phyloP scores from a whole-genome alignment of 1,140 invertebrate genomes.

The Drosophila truncata region DNA sequence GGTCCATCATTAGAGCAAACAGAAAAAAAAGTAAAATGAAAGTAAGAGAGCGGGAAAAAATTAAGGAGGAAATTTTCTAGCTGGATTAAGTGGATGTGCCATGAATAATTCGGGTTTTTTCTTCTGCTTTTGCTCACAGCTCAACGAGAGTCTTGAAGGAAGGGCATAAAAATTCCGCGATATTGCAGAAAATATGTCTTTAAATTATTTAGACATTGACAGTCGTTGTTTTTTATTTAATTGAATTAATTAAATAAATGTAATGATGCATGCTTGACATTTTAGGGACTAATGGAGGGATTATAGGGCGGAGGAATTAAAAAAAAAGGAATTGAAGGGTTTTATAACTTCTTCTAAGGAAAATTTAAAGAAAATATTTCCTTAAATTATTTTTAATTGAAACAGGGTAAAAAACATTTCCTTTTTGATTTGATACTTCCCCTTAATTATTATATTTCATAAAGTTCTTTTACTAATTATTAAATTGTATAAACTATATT shows the following conservation, averaged over 20 bases:
- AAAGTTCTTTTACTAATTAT: neutral
- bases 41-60: neutral
- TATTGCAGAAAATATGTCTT: slow-evolving; percentile 6
- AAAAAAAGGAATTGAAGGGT: too few relatives aligned
- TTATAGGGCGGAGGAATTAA: neutral
- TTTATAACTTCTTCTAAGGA: neutral
- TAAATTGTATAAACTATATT: neutral
- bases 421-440: neutral
- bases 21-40: neutral
- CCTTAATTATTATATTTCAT: neutral
- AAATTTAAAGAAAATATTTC: too few relatives aligned
- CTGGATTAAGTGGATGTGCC: slow-evolving; percentile 42
- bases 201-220: neutral
- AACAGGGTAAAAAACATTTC: neutral
- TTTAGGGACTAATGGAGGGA: neutral
- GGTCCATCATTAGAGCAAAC: slow-evolving; percentile 43
- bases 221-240: slow-evolving; percentile 12
- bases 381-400: too few relatives aligned
- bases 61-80: slow-evolving; percentile 17
- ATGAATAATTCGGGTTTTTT: slow-evolving; percentile 36
- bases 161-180: neutral
- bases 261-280: slow-evolving; percentile 1
- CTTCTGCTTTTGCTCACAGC: slow-evolving; percentile 6
- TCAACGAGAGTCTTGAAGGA: slow-evolving; percentile 1
- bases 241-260: slow-evolving; percentile 17